Evolutionary conservation across 2,113 vertebrate species (phyloP).

Genomic region (Eulacestoma nigropectus): DNA sequence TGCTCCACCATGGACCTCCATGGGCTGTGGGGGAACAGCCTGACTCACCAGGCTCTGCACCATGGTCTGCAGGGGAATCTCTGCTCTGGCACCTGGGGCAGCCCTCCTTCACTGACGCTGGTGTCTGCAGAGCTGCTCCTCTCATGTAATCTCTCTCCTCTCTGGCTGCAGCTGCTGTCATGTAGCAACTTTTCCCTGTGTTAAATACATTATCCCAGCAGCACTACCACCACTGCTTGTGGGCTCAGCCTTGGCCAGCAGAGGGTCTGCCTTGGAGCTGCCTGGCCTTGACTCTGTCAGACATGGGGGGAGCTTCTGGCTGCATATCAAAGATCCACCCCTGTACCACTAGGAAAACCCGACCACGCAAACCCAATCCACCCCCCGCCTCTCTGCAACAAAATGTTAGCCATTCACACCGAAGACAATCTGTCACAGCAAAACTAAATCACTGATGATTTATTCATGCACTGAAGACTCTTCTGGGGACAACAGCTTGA

Average conservation of each 20-base stretch:
- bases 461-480: conserved; percentile 1
- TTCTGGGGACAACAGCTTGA: not conserved
- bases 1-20: not conserved
- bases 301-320: not conserved
- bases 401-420: not conserved
- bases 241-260: not conserved
- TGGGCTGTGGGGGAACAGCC: not conserved
- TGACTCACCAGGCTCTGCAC: not conserved
- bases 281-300: not conserved
- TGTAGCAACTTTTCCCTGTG: rapidly evolving
- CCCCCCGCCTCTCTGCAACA: rapidly evolving
- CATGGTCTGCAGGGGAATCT: rapidly evolving
- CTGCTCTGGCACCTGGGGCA: not conserved
- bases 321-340: not conserved
- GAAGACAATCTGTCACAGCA: not conserved
- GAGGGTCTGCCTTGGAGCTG: not conserved
- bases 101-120: not conserved
- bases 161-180: not conserved
- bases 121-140: not conserved
- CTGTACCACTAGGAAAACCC: not conserved
- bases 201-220: not conserved
- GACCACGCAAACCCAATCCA: not conserved
- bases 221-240: not conserved
- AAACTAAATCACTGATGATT: not conserved
- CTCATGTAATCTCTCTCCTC: not conserved